Conservation (phyloP, 1,140 invertebrate species). For the Harpegnathos saltator region DNA sequence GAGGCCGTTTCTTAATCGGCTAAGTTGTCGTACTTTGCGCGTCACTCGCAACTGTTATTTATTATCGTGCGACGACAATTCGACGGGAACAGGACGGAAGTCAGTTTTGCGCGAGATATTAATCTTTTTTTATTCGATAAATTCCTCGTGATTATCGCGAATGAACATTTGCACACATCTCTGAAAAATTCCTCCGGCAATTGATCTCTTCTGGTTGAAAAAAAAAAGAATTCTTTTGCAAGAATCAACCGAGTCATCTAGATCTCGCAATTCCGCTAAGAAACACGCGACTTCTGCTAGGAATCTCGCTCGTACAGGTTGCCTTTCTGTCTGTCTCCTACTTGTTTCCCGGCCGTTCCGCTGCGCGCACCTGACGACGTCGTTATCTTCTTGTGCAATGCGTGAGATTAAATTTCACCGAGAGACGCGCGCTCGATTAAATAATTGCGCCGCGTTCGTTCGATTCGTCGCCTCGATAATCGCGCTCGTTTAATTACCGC, state of each 20-base stretch:
- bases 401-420: constrained; percentile 1
- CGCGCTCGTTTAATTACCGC: background rate
- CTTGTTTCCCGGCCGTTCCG: background rate
- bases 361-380: background rate
- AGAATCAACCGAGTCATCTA: no score
- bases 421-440: background rate
- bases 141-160: no score
- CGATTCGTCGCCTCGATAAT: background rate
- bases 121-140: no score
- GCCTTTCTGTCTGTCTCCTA: background rate
- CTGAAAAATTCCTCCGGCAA: no score
- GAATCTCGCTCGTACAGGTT: background rate
- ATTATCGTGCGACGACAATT: background rate
- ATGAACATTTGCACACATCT: no score
- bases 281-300: background rate
- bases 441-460: background rate
- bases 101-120: no score
- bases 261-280: no score
- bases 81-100: no score
- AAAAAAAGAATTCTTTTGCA: no score
- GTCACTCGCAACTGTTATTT: background rate
- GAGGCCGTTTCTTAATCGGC: background rate
- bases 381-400: background rate
- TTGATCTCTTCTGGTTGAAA: no score
- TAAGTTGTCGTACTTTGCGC: background rate